Percentiles rank a stretch among this genome's conserved stretches.
phyloP scores from a whole-genome alignment of 2,797 vertebrate species.

The Fratercula arctica region DNA sequence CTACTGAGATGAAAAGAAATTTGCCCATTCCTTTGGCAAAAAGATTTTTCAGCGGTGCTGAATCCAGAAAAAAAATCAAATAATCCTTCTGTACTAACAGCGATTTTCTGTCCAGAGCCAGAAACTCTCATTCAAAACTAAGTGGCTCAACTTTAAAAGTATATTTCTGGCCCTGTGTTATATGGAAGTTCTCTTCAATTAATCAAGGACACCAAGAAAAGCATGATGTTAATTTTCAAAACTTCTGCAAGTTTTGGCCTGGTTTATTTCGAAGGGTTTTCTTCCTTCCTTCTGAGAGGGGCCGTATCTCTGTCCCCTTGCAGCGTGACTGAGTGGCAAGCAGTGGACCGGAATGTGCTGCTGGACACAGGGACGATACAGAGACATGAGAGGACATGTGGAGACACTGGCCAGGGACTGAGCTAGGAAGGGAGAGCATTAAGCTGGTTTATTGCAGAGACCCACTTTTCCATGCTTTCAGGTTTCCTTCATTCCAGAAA shows the following conservation, averaged over 20 bases:
- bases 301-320: background rate
- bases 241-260: background rate
- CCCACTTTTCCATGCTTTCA: background rate
- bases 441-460: background rate
- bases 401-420: background rate
- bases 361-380: background rate
- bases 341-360: background rate
- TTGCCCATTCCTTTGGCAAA: background rate
- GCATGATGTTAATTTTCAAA: background rate
- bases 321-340: background rate
- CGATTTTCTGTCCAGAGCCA: background rate
- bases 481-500: background rate
- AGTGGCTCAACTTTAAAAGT: background rate
- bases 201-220: constrained; percentile 16
- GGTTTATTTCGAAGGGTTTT: background rate
- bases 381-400: background rate
- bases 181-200: background rate
- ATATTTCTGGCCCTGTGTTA: background rate
- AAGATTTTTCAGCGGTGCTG: background rate
- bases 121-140: background rate
- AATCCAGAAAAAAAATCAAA: background rate
- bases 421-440: background rate
- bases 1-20: background rate
- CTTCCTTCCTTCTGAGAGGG: background rate
- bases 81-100: background rate